Conservation (phyloP, 2,888 invertebrate species). For the Biston betularia region DNA sequence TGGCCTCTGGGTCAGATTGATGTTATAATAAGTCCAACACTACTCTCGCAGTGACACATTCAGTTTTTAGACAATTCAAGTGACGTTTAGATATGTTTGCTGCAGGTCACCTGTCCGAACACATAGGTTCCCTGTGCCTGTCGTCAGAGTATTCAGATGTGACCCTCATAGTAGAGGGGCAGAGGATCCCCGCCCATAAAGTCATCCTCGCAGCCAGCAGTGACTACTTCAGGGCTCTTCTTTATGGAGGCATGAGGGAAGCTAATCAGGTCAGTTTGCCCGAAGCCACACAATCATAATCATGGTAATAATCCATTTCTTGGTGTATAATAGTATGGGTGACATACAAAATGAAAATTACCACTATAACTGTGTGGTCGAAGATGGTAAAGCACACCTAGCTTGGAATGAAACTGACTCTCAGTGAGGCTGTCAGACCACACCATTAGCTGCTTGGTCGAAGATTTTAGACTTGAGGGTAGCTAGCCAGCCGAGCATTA, state of each 20-base stretch:
- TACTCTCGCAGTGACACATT: conserved; percentile 1
- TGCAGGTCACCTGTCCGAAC: conserved; percentile 91
- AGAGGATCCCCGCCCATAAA: conserved; percentile 84
- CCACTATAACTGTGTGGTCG: no score
- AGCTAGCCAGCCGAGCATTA: not conserved
- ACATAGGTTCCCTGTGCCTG: conserved; percentile 94
- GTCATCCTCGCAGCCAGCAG: conserved; percentile 97
- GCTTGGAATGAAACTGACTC: no score
- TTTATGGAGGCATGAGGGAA: conserved; percentile 93
- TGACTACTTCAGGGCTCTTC: conserved; percentile 96
- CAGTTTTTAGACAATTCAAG: conserved; percentile 6
- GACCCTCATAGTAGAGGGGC: conserved; percentile 93
- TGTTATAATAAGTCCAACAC: not conserved
- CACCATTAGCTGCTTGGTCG: no score
- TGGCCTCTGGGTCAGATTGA: no score
- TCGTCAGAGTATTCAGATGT: conserved; percentile 97
- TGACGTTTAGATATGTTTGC: conserved; percentile 15
- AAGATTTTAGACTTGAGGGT: not conserved
- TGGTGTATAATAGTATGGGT: no score
- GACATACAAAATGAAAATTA: no score
- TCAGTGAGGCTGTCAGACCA: no score
- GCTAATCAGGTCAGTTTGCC: conserved; percentile 82
- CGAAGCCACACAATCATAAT: not conserved
- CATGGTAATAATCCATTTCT: no score
- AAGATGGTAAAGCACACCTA: no score